Conservation (phyloP, 2,113 vertebrate genomes). For the Paralichthys olivaceus region DNA sequence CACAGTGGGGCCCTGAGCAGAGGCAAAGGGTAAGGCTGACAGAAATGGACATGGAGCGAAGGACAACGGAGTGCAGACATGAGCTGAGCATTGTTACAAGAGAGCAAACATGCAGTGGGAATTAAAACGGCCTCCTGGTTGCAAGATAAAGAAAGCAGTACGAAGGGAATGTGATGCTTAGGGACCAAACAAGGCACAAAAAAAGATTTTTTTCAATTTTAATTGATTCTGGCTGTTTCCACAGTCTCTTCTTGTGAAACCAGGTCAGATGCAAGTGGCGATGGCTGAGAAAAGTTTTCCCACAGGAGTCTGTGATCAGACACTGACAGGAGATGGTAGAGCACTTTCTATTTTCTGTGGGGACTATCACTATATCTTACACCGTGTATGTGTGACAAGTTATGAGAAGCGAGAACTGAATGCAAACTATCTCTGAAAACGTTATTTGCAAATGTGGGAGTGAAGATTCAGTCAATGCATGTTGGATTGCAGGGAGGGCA, state of each 20-base stretch:
- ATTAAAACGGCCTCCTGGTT: slow-evolving; percentile 9
- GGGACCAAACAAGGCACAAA: slow-evolving; percentile 30
- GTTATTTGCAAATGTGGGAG: slow-evolving; percentile 5
- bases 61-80: slow-evolving; percentile 14
- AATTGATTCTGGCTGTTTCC: slow-evolving; percentile 36
- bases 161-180: slow-evolving; percentile 26
- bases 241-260: slow-evolving; percentile 62
- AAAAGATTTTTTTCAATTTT: slow-evolving; percentile 43
- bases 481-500: slow-evolving; percentile 12
- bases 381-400: neutral
- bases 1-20: slow-evolving; percentile 9
- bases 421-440: neutral
- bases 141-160: slow-evolving; percentile 47
- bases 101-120: slow-evolving; percentile 17
- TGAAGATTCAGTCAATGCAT: slow-evolving; percentile 1
- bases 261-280: slow-evolving; percentile 53
- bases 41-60: slow-evolving; percentile 45
- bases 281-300: slow-evolving; percentile 38
- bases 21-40: slow-evolving; percentile 18
- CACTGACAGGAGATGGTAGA: slow-evolving; percentile 29
- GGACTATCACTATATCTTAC: neutral
- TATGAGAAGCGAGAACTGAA: neutral
- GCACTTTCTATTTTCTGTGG: slow-evolving; percentile 21
- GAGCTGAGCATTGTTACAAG: slow-evolving; percentile 31
- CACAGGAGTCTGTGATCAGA: slow-evolving; percentile 41